These are phyloP conservation scores for Oophaga pumilio DNA, from an alignment of 2,113 vertebrate genomes.

Conservation along the genomic window DNA sequence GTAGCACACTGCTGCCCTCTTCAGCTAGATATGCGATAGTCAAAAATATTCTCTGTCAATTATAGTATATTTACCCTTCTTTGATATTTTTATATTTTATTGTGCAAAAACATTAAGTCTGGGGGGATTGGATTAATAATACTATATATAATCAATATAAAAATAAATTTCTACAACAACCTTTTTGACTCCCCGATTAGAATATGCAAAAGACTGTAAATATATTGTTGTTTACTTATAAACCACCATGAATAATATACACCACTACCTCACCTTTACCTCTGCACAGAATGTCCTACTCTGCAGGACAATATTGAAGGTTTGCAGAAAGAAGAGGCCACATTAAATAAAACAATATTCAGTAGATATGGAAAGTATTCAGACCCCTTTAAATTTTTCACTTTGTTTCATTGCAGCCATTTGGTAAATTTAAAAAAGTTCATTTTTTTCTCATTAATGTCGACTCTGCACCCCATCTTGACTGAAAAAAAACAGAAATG, in stretches of 20 bases:
- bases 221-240: not conserved
- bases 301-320: not conserved
- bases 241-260: no score
- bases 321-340: not conserved
- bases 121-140: no score
- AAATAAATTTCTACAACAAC: not conserved
- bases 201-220: not conserved
- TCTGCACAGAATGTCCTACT: not conserved
- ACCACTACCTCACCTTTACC: not conserved
- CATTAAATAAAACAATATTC: not conserved
- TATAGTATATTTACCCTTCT: not conserved
- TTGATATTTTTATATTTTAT: not conserved
- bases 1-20: slow-evolving; percentile 6
- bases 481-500: no score
- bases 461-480: no score
- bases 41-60: not conserved
- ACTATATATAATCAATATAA: not conserved
- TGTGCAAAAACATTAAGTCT: not conserved
- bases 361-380: no score
- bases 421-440: no score
- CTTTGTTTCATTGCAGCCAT: no score
- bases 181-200: not conserved
- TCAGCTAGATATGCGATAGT: not conserved
- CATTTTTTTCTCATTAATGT: no score
- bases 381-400: no score